A percentile compares a stretch with the other conserved stretches of the same genome.
These are phyloP conservation scores for Onychostoma macrolepis DNA, from an alignment of 2,113 vertebrate genomes.

Conservation along the genomic window DNA sequence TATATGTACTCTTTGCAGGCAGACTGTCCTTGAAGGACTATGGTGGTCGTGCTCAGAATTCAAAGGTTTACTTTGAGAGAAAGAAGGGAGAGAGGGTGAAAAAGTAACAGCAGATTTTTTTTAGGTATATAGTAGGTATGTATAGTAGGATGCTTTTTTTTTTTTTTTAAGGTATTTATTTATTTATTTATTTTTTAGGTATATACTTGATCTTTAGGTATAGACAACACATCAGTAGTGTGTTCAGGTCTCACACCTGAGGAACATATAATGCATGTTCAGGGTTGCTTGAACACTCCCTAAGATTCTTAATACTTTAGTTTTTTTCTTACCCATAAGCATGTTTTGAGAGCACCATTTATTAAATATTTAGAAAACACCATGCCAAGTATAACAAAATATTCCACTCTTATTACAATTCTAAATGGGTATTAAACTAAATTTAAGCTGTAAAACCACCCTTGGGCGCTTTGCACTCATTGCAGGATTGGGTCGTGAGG, in stretches of 20 bases:
- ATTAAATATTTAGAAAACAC: neutral
- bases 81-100: neutral
- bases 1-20: conserved; percentile 53
- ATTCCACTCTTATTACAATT: neutral
- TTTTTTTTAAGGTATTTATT: no score
- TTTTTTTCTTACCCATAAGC: conserved; percentile 6
- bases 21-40: conserved; percentile 45
- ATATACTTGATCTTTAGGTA: neutral
- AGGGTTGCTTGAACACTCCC: neutral
- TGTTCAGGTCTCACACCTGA: neutral
- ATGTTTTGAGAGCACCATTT: neutral
- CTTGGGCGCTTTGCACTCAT: neutral
- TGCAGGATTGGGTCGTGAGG: neutral
- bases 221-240: conserved; percentile 18
- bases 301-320: neutral
- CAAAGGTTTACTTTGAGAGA: conserved; percentile 32
- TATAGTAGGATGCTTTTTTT: no score
- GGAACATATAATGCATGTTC: neutral
- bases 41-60: conserved; percentile 37
- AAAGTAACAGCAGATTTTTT: neutral
- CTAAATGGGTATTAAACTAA: neutral
- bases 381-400: neutral
- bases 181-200: neutral
- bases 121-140: no score
- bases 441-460: neutral